phyloP scores from a whole-genome alignment of 2,113 vertebrate genomes.

The Python bivittatus region DNA sequence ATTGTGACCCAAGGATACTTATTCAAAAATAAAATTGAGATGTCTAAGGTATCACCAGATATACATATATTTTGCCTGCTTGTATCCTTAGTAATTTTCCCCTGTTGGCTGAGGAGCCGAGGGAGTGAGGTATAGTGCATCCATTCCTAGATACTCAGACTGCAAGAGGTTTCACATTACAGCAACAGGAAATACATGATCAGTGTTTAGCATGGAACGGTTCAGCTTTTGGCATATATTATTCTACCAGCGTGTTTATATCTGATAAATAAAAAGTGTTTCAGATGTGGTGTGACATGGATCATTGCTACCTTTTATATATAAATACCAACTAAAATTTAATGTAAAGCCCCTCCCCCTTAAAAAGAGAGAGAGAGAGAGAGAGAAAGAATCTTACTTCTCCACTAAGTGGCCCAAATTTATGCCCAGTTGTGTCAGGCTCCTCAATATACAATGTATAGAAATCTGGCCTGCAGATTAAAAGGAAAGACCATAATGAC shows the following conservation, averaged over 20 bases:
- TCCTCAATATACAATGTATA: constrained; percentile 91
- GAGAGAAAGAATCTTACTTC: constrained; percentile 73
- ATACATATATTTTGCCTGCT: not conserved
- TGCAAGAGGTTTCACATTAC: not conserved
- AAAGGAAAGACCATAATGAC: constrained; percentile 40
- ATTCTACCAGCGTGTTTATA: not conserved
- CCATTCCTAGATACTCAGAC: not conserved
- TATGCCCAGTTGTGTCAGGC: constrained; percentile 87
- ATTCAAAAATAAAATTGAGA: not conserved
- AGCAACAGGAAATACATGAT: not conserved
- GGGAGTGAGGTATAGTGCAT: not conserved
- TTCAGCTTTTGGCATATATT: not conserved
- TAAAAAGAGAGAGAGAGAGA: not conserved
- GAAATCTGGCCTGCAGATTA: constrained; percentile 81
- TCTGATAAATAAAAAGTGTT: not conserved
- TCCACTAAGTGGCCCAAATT: constrained; percentile 79
- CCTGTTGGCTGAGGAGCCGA: not conserved
- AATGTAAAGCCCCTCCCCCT: not conserved
- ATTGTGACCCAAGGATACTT: too few relatives aligned
- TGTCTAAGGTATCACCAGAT: not conserved
- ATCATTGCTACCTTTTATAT: not conserved
- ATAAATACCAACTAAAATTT: not conserved
- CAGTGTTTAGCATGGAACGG: not conserved
- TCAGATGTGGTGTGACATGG: not conserved
- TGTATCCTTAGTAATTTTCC: not conserved